These are phyloP conservation scores for Agrotis clavis DNA, from an alignment of 2,888 invertebrate genomes.

Conservation along the genomic window DNA sequence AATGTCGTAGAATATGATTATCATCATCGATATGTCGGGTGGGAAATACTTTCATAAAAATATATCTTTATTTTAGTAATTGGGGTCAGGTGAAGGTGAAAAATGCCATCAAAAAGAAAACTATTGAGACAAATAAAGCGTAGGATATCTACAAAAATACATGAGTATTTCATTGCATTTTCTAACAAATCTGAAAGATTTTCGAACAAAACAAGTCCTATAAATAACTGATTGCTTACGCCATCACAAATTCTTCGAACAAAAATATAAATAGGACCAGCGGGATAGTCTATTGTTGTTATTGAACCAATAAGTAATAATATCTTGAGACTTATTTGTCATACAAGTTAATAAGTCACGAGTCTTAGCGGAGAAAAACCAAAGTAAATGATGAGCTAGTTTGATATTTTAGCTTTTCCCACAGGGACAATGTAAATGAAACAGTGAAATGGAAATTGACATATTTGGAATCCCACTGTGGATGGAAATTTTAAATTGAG, in stretches of 20 bases:
- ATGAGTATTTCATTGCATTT: constrained; percentile 7
- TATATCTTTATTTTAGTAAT: constrained; percentile 60
- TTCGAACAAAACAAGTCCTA: constrained; percentile 20
- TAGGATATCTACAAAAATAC: background rate
- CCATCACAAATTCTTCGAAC: constrained; percentile 34
- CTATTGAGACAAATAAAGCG: constrained; percentile 2
- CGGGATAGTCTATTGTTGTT: constrained; percentile 29
- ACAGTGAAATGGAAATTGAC: constrained; percentile 60
- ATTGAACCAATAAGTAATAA: constrained; percentile 37
- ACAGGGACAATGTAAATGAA: constrained; percentile 45
- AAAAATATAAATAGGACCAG: constrained; percentile 26
- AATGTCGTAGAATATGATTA: constrained; percentile 67
- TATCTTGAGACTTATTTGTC: constrained; percentile 24
- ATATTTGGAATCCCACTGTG: constrained; percentile 58
- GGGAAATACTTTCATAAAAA: constrained; percentile 46
- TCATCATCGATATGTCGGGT: constrained; percentile 62
- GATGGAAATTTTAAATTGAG: constrained; percentile 66
- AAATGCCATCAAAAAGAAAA: background rate
- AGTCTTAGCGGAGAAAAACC: constrained; percentile 24
- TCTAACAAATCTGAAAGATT: constrained; percentile 12
- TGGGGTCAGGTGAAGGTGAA: constrained; percentile 45
- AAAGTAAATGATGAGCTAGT: constrained; percentile 53
- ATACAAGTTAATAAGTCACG: constrained; percentile 31
- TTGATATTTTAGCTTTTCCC: constrained; percentile 43
- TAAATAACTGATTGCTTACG: constrained; percentile 32